Percentiles rank a stretch among this genome's conserved stretches.
Conservation (phyloP, 1,140 invertebrate species). For the Aphaenogaster rudis region DNA sequence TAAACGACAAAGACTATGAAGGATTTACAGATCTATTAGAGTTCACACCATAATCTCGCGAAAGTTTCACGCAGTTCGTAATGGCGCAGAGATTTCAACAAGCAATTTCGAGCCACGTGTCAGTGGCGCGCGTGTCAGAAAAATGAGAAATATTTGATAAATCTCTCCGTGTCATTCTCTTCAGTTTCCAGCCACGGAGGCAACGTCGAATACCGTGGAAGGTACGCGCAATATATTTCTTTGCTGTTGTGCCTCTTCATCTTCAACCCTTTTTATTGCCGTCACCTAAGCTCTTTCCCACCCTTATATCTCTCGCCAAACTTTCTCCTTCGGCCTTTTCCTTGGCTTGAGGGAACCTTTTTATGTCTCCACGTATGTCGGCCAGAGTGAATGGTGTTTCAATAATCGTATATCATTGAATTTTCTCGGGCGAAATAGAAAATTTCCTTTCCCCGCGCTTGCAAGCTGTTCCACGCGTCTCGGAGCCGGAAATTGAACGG, state of each 20-base stretch:
- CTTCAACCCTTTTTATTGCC: constrained; percentile 59
- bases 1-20: constrained; percentile 1
- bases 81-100: constrained; percentile 38
- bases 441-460: constrained; percentile 30
- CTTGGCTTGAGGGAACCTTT: constrained; percentile 36
- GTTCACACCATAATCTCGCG: constrained; percentile 30
- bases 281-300: constrained; percentile 17
- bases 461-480: not conserved
- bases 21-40: constrained; percentile 47
- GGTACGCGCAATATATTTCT: constrained; percentile 67
- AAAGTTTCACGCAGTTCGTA: constrained; percentile 41
- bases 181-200: constrained; percentile 48
- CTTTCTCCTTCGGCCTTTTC: constrained; percentile 42
- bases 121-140: constrained; percentile 29
- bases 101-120: constrained; percentile 54
- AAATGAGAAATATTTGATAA: constrained; percentile 65
- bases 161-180: constrained; percentile 51
- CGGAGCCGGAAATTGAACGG: constrained; percentile 33
- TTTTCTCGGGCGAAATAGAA: constrained; percentile 65
- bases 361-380: constrained; percentile 57
- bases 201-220: constrained; percentile 55
- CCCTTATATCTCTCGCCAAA: constrained; percentile 33
- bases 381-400: constrained; percentile 63
- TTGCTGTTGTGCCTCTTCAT: constrained; percentile 51
- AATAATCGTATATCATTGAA: constrained; percentile 75